A percentile compares a stretch with the other conserved stretches of the same genome.
Evolutionary conservation across 2,113 vertebrate species (phyloP).

Genomic region (Cranoglanis bouderius): DNA sequence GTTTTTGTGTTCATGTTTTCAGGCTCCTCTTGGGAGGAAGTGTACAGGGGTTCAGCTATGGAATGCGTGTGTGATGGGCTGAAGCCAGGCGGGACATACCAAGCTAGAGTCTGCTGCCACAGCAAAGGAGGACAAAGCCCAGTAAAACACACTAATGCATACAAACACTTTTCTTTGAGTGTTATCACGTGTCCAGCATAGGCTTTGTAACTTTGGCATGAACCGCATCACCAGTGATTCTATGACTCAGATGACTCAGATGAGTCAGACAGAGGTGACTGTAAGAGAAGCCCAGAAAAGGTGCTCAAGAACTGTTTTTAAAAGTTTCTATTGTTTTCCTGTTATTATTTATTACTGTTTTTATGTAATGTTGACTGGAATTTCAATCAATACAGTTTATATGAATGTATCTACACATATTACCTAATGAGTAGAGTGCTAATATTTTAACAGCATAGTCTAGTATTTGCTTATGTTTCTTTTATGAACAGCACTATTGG

Average conservation of each 20-base stretch:
- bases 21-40: conserved; percentile 87
- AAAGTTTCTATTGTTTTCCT: background rate
- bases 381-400: background rate
- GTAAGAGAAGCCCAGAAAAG: background rate
- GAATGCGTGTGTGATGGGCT: conserved; percentile 91
- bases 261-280: background rate
- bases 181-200: background rate
- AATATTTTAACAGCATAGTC: background rate
- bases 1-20: conserved; percentile 44
- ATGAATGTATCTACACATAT: background rate
- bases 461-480: background rate
- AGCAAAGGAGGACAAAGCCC: conserved; percentile 93
- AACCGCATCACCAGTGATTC: background rate
- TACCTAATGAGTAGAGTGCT: background rate
- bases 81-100: conserved; percentile 86
- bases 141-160: conserved; percentile 72
- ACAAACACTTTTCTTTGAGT: conserved; percentile 29
- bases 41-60: conserved; percentile 83
- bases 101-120: conserved; percentile 85
- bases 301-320: background rate
- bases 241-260: background rate
- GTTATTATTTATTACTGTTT: background rate
- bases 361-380: background rate
- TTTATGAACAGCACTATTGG: background rate
- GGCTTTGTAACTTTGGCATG: background rate